These are phyloP conservation scores for human (Homo sapiens) DNA, from an alignment of 2,113 vertebrate genomes.

Conservation along the genomic window GRCh38 chr1:184980001-184980500, in stretches of 20 bases:
- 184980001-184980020: neutral
- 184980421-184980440: neutral
- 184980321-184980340: neutral
- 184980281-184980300: neutral
- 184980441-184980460: neutral
- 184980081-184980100: neutral
- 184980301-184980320: neutral
- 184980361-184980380: neutral
- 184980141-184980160: neutral
- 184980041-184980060: neutral
- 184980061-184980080: neutral
- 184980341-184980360: neutral
- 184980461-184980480: neutral
- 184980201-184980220: neutral
- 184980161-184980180: neutral
- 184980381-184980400: slow-evolving; percentile 18
- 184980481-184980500: neutral
- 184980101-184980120: neutral
- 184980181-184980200: neutral
- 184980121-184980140: neutral
- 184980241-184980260: neutral
- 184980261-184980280: neutral
- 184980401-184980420: neutral
- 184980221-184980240: neutral
- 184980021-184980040: neutral